phyloP scores from a whole-genome alignment of 2,113 vertebrate genomes.

The Atlantisia rogersi region DNA sequence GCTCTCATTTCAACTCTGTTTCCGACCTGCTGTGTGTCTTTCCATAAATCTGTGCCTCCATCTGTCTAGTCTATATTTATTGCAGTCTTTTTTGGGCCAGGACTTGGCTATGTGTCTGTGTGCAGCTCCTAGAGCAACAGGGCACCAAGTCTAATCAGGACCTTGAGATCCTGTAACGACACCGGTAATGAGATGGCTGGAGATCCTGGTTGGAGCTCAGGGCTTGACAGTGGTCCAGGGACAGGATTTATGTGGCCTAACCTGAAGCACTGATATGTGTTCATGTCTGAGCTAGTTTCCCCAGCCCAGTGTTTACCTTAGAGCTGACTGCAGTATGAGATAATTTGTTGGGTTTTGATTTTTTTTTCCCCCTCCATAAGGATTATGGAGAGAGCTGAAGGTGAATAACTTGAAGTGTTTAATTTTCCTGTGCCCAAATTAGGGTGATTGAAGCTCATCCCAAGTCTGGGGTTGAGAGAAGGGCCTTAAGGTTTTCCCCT shows the following conservation, averaged over 20 bases:
- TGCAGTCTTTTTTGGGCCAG: neutral
- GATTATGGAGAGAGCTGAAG: neutral
- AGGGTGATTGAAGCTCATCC: neutral
- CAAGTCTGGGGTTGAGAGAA: neutral
- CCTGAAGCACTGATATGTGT: neutral
- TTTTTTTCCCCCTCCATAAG: neutral
- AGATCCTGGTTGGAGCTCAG: neutral
- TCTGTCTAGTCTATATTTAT: slow-evolving; percentile 16
- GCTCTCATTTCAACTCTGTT: neutral
- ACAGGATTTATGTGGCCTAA: neutral
- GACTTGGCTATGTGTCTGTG: neutral
- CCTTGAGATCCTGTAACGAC: neutral
- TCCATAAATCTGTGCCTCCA: slow-evolving; percentile 30
- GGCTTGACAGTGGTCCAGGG: neutral
- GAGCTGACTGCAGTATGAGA: neutral
- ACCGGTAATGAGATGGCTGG: neutral
- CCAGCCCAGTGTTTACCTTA: neutral
- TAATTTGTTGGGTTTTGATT: neutral
- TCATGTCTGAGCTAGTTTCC: neutral
- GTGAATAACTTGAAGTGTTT: neutral
- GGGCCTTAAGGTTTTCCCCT: neutral
- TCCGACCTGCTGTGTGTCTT: neutral
- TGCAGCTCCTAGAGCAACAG: neutral
- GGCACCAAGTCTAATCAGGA: neutral
- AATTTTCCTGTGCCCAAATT: neutral